Conservation (phyloP, 2,113 vertebrate genomes). For the Nothocercus nigrocapillus region DNA sequence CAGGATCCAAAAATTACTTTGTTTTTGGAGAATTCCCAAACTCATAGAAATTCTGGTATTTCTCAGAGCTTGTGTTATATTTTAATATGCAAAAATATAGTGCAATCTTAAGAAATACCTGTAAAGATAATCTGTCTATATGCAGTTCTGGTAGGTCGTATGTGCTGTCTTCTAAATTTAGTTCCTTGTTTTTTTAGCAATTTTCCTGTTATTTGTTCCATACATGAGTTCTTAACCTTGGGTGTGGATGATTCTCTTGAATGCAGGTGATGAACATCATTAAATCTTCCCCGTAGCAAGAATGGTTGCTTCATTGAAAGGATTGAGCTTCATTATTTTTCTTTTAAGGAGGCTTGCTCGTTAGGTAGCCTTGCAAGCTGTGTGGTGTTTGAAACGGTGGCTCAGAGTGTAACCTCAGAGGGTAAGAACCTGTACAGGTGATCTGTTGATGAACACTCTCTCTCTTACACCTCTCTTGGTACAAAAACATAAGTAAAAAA, state of each 20-base stretch:
- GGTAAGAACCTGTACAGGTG: background rate
- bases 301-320: background rate
- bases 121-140: background rate
- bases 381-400: background rate
- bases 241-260: background rate
- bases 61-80: background rate
- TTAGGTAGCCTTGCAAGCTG: background rate
- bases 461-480: background rate
- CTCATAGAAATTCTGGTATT: background rate
- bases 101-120: background rate
- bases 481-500: background rate
- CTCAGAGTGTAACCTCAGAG: background rate
- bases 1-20: background rate
- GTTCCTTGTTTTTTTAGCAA: background rate
- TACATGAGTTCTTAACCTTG: background rate
- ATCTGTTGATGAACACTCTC: background rate
- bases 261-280: background rate
- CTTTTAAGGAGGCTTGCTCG: background rate
- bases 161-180: background rate
- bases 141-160: background rate
- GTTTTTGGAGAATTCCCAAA: background rate
- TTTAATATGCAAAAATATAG: background rate
- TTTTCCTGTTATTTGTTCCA: background rate
- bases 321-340: background rate
- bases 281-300: background rate